Conservation (phyloP, 92 coral and sea anemone species). For the Phymanthus crucifer region DNA sequence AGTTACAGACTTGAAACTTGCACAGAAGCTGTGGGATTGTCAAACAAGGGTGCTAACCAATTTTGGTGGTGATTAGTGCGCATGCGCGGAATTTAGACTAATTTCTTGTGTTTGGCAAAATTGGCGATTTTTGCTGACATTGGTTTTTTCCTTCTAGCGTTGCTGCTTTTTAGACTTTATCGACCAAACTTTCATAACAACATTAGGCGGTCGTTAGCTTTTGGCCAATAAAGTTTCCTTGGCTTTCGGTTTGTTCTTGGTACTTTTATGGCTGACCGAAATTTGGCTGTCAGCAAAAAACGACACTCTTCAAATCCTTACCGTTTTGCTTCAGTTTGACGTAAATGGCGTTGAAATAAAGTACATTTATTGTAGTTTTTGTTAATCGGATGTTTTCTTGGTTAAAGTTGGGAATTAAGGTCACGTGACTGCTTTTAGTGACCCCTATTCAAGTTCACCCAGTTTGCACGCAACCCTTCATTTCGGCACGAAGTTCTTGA, state of each 20-base stretch:
- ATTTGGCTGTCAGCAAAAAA: not conserved
- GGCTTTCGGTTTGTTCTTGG: not conserved
- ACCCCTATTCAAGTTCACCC: not conserved
- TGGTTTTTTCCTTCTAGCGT: not conserved
- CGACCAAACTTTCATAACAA: not conserved
- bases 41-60: not conserved
- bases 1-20: not conserved
- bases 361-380: not conserved
- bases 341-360: not conserved
- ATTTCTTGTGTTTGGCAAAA: not conserved
- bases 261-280: not conserved
- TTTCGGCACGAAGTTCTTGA: not conserved
- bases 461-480: not conserved
- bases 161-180: not conserved
- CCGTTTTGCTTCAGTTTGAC: not conserved
- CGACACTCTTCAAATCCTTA: not conserved
- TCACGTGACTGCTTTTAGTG: not conserved
- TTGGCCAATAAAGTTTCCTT: not conserved
- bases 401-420: not conserved
- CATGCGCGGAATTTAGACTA: not conserved
- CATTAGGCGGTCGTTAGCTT: not conserved
- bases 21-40: not conserved
- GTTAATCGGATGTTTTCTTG: not conserved
- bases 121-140: not conserved
- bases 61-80: not conserved